Percentiles rank a stretch among this genome's conserved stretches.
These are phyloP conservation scores for Gonocerus acuteangulatus DNA, from an alignment of 2,888 invertebrate species.

Conservation along the genomic window DNA sequence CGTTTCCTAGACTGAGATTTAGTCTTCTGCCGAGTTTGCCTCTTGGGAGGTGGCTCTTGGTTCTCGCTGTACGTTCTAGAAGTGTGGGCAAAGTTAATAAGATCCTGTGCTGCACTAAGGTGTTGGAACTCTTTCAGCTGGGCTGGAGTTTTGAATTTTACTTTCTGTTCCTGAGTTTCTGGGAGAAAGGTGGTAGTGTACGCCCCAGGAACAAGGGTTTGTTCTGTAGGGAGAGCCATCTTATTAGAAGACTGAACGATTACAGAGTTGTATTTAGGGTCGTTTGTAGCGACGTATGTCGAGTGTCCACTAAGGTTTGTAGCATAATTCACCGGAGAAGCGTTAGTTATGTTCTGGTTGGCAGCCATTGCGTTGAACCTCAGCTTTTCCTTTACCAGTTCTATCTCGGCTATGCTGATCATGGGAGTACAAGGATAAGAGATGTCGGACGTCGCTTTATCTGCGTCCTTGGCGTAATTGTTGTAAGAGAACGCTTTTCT, in stretches of 20 bases:
- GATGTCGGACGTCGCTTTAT: slow-evolving; percentile 9
- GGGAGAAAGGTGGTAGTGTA: slow-evolving; percentile 4
- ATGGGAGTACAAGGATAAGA: slow-evolving; percentile 33
- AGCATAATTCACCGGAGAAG: neutral
- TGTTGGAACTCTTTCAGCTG: slow-evolving; percentile 22
- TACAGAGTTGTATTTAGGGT: neutral
- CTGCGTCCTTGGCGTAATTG: neutral
- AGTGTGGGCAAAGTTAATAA: slow-evolving; percentile 8
- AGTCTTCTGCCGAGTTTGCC: neutral
- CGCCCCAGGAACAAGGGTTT: neutral
- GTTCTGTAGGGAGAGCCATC: neutral
- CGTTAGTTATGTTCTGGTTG: neutral
- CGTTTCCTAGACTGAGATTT: neutral
- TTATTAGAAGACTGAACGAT: neutral
- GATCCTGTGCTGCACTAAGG: slow-evolving; percentile 9
- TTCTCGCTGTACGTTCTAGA: neutral
- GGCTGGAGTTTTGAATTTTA: slow-evolving; percentile 25
- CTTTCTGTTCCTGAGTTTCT: neutral
- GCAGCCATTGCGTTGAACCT: neutral
- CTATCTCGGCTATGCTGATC: slow-evolving; percentile 26
- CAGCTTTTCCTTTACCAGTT: neutral
- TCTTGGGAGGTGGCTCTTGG: neutral
- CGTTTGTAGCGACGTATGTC: neutral
- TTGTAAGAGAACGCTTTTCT: slow-evolving; percentile 9
- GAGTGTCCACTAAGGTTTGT: neutral